Percentiles rank a stretch among this genome's conserved stretches.
These are phyloP conservation scores for Cataglyphis altisquamis DNA, from an alignment of 2,888 invertebrate genomes.

Conservation along the genomic window DNA sequence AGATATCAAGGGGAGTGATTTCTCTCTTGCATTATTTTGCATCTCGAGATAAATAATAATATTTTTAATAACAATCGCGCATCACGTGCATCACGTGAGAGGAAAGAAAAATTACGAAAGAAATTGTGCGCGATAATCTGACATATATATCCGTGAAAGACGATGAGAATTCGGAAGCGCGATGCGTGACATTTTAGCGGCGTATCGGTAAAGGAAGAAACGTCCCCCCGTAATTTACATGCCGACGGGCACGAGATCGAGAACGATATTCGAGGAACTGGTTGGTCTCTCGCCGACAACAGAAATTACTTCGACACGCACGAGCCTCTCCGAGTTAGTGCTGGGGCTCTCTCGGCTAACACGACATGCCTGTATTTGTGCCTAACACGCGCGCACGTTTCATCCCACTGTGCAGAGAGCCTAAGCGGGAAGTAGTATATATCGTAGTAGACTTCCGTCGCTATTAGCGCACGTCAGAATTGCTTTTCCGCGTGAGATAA, in stretches of 20 bases:
- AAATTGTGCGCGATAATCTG: slow-evolving; percentile 8
- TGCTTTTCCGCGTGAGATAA: slow-evolving; percentile 78
- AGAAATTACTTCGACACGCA: slow-evolving; percentile 56
- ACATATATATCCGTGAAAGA: too few species aligned
- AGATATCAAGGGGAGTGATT: background rate
- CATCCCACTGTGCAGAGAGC: slow-evolving; percentile 63
- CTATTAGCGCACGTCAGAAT: slow-evolving; percentile 78
- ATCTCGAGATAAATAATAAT: background rate
- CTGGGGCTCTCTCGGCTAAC: slow-evolving; percentile 3
- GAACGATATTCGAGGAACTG: slow-evolving; percentile 48
- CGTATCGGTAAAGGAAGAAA: slow-evolving; percentile 22
- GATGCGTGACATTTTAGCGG: slow-evolving; percentile 1
- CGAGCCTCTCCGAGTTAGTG: slow-evolving; percentile 46
- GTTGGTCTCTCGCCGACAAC: slow-evolving; percentile 56
- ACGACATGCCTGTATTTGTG: slow-evolving; percentile 28
- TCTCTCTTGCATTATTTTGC: background rate
- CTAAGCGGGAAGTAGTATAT: slow-evolving; percentile 78
- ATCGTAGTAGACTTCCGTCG: slow-evolving; percentile 79
- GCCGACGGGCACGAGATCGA: slow-evolving; percentile 34
- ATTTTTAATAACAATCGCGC: slow-evolving; percentile 6
- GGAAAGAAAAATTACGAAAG: background rate
- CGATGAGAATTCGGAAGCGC: slow-evolving; percentile 23
- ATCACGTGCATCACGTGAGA: background rate
- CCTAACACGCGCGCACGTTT: slow-evolving; percentile 71
- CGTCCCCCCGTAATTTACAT: slow-evolving; percentile 32